Base-by-base conservation (phyloP, 2,888 invertebrate genomes). In the Sphaeridia pumilis region DNA sequence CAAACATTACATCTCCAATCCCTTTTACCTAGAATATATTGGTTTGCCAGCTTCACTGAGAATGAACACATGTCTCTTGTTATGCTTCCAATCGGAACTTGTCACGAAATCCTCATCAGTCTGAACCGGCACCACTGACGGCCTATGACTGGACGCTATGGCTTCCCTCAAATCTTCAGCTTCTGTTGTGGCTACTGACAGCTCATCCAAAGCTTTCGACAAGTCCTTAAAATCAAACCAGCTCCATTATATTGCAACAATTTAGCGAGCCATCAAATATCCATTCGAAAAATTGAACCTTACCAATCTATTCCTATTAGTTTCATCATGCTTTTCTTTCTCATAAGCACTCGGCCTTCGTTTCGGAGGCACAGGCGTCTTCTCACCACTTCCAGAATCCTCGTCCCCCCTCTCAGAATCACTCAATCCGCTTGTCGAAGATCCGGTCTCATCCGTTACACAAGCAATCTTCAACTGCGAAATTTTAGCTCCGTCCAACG, bases 31-130 rank as follows among this genome's bases (percentile, higher is more conserved):
- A 12, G 92, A 87, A 72, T 94, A 97, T 64, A 97, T 89, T 17
- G 95, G 95, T 73, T 97, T 97, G 2, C 95, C 95, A 12, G 95
- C 90, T 66, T 88, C 84, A 71, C 94, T 94, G 28, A 95, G 71
- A 64, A 97, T 86, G 70, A 97, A 95, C 27, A 97, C 80, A 73
- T 95, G 94, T 69, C 90, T 90, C 56, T 82, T 82, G 66, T 87
- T 83, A 36, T 79, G 77, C 22, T 84, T 77, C 81, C 93, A 85
- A 54, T 82, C 80, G 4, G 55, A 48, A 34, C 55, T 57, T 27
- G 58, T 57, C 21, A 57, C 56, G 26, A 54, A 50, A 22, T 50
- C 49, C 14, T 54, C 45, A 31, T 24, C 34, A 17, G 41, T 4
- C 7, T 46, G 34, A 10, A 25, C n/a, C 14, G 5, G 35, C 35